phyloP scores from a whole-genome alignment of 2,888 invertebrate genomes.

The Schrankia costaestrigalis region DNA sequence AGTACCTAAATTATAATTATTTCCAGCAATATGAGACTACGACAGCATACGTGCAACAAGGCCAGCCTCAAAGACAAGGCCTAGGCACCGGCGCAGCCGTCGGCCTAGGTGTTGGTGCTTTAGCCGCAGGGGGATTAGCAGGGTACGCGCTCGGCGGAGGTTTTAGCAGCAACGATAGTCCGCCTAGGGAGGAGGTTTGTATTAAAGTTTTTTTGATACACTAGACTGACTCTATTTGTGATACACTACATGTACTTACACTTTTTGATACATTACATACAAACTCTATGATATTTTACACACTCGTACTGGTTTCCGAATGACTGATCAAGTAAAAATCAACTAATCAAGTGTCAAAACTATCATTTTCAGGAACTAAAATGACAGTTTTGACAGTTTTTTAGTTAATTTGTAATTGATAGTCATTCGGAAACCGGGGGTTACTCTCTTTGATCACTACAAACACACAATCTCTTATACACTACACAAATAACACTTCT shows the following conservation, averaged over 20 bases:
- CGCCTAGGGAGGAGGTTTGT: constrained; percentile 45
- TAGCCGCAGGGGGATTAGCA: constrained; percentile 76
- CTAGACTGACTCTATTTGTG: not conserved
- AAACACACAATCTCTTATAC: no score
- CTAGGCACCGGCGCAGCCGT: constrained; percentile 66
- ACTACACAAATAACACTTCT: no score
- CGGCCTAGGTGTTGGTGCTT: constrained; percentile 79
- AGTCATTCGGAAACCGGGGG: no score
- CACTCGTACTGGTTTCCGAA: no score
- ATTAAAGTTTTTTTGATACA: not conserved
- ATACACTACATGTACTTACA: not conserved
- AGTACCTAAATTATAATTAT: not conserved
- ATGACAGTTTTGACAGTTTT: no score
- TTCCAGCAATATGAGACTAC: constrained; percentile 37
- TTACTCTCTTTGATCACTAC: no score
- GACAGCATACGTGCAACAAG: constrained; percentile 28
- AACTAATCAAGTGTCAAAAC: no score
- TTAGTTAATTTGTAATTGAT: no score
- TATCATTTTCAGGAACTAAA: no score
- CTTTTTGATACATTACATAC: not conserved
- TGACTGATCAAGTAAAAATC: no score
- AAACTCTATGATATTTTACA: no score
- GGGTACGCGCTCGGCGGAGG: constrained; percentile 80
- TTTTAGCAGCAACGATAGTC: constrained; percentile 54
- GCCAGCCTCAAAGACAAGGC: constrained; percentile 43